Conservation (phyloP, 2,797 vertebrate species). For the Gymnoscopelus braueri region DNA sequence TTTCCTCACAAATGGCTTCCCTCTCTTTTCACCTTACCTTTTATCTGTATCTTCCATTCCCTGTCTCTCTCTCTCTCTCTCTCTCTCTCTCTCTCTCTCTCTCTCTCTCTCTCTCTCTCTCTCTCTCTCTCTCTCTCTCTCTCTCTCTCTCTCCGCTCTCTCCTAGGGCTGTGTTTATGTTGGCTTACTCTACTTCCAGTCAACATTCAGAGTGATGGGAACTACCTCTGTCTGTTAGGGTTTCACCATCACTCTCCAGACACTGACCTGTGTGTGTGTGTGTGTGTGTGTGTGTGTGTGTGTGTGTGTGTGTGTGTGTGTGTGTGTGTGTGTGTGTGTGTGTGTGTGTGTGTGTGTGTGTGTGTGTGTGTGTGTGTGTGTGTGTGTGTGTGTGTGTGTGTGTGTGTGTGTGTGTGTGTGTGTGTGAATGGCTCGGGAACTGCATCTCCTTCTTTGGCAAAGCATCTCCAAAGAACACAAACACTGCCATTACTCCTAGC, state of each 20-base stretch:
- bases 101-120: background rate
- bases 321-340: constrained; percentile 15
- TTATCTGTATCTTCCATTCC: background rate
- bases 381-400: constrained; percentile 16
- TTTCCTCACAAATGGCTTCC: too few relatives aligned
- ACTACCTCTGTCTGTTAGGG: constrained; percentile 30
- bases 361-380: constrained; percentile 12
- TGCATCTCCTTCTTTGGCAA: constrained; percentile 77
- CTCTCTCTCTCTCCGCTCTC: background rate
- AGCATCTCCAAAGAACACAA: constrained; percentile 17
- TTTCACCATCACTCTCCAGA: constrained; percentile 38
- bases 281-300: too few relatives aligned
- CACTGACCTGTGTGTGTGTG: background rate
- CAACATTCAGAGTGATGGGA: constrained; percentile 36
- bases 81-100: constrained; percentile 9
- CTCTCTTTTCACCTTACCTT: too few relatives aligned
- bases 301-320: constrained; percentile 32
- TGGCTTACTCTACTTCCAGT: constrained; percentile 22
- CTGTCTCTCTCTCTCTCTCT: constrained; percentile 2
- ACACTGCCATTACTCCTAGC: constrained; percentile 12
- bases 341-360: background rate
- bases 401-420: constrained; percentile 28
- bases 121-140: constrained; percentile 1
- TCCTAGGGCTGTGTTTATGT: background rate
- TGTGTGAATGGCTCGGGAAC: constrained; percentile 11